These are phyloP conservation scores for Cheumatopsyche charites DNA, from an alignment of 1,140 invertebrate genomes.

Conservation along the genomic window DNA sequence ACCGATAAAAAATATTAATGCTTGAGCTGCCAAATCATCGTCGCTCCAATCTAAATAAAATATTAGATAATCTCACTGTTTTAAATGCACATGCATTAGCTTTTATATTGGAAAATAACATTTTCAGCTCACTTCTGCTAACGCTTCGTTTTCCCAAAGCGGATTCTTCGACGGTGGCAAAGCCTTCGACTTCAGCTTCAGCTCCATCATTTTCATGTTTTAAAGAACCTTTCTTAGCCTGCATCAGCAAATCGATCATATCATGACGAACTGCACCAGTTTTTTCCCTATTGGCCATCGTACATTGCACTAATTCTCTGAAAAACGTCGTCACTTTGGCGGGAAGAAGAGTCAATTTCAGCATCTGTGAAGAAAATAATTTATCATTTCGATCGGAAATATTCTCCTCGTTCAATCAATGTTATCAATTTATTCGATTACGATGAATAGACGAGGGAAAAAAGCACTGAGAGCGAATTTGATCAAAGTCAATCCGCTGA, in stretches of 20 bases:
- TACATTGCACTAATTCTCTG: constrained; percentile 44
- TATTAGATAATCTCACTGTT: too few relatives aligned
- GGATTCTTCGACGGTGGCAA: constrained; percentile 52
- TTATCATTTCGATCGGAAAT: neutral
- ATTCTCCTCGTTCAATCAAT: too few relatives aligned
- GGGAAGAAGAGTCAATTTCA: constrained; percentile 13
- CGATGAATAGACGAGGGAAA: neutral
- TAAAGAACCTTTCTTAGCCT: constrained; percentile 54
- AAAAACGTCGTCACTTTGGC: constrained; percentile 43
- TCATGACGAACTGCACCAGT: constrained; percentile 54
- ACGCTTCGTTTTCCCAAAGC: constrained; percentile 41
- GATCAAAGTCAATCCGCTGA: constrained; percentile 47
- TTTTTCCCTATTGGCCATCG: constrained; percentile 53
- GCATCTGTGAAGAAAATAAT: constrained; percentile 28
- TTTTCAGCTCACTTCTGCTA: constrained; percentile 25
- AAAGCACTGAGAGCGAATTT: constrained; percentile 35
- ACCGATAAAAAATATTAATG: constrained; percentile 65
- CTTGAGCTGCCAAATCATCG: constrained; percentile 58
- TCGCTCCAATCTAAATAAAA: constrained; percentile 41
- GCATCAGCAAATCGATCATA: constrained; percentile 57
- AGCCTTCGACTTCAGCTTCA: constrained; percentile 51
- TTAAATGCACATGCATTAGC: too few relatives aligned
- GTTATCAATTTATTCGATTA: neutral
- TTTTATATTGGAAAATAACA: neutral
- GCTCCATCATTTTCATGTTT: constrained; percentile 39